Percentiles rank a stretch among this genome's conserved stretches.
phyloP scores from a whole-genome alignment of 2,797 vertebrate genomes.

The Valencia hispanica region DNA sequence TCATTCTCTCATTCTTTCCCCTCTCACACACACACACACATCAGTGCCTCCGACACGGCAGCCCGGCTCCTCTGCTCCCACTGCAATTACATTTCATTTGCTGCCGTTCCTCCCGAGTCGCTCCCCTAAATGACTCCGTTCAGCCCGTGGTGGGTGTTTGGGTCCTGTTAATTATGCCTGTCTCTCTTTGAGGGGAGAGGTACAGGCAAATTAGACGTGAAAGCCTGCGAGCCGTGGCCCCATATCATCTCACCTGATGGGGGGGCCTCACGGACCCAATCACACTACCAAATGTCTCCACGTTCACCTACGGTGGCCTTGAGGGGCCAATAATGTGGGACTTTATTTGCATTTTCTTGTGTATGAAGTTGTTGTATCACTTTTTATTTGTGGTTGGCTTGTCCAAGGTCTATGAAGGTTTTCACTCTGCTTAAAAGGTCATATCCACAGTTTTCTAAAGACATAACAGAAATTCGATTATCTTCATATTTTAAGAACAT shows the following conservation, averaged over 20 bases:
- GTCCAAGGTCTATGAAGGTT: neutral
- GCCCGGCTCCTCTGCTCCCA: conserved; percentile 67
- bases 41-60: conserved; percentile 52
- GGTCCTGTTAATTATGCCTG: conserved; percentile 73
- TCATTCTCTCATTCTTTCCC: conserved; percentile 35
- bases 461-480: neutral
- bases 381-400: conserved; percentile 20
- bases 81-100: conserved; percentile 82
- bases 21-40: conserved; percentile 50
- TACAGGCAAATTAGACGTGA: conserved; percentile 68
- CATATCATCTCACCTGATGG: conserved; percentile 64
- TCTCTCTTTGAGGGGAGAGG: conserved; percentile 63
- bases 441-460: neutral
- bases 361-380: conserved; percentile 21
- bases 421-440: conserved; percentile 9
- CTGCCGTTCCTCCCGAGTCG: conserved; percentile 73
- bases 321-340: conserved; percentile 22
- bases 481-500: neutral
- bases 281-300: conserved; percentile 49
- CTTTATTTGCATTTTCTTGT: conserved; percentile 20
- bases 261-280: conserved; percentile 54
- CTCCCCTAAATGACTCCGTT: conserved; percentile 74
- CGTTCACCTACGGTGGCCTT: conserved; percentile 37
- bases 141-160: conserved; percentile 69
- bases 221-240: conserved; percentile 49